Evolutionary conservation across 2,888 invertebrate genomes (phyloP).

Genomic region (Tholera decimalis): DNA sequence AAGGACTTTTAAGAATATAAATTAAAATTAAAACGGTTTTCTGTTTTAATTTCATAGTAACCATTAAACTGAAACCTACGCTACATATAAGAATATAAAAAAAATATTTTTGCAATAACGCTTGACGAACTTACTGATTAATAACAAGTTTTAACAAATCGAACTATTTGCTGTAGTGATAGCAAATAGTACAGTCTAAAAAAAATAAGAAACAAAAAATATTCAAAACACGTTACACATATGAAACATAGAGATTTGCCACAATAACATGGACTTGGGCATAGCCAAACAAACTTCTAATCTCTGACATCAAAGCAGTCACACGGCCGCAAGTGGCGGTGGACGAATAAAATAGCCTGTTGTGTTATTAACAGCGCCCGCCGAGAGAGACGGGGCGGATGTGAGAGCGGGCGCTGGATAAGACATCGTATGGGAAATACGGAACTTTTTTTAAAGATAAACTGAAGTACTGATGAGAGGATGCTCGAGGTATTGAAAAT

Average conservation of each 20-base stretch:
- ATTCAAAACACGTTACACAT: constrained; percentile 41
- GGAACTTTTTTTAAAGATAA: not conserved
- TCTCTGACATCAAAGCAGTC: constrained; percentile 87
- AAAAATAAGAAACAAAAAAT: too few relatives aligned
- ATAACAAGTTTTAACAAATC: too few relatives aligned
- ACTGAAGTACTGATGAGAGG: not conserved
- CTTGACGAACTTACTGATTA: not conserved
- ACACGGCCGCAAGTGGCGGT: constrained; percentile 86
- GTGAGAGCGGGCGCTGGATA: constrained; percentile 66
- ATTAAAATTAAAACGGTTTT: not conserved
- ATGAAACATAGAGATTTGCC: constrained; percentile 49
- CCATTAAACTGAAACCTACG: not conserved
- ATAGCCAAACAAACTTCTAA: constrained; percentile 83
- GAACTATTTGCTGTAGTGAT: too few relatives aligned
- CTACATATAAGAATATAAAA: not conserved
- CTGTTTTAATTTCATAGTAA: not conserved
- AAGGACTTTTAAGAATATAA: too few relatives aligned
- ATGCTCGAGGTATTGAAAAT: not conserved
- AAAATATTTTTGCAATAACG: not conserved
- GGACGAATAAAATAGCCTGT: constrained; percentile 89
- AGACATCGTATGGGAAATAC: constrained; percentile 43
- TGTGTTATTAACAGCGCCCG: constrained; percentile 89
- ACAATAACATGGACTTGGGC: constrained; percentile 49
- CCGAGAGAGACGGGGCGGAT: constrained; percentile 79
- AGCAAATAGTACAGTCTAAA: too few relatives aligned